Evolutionary conservation across 2,888 invertebrate genomes (phyloP).

Genomic region (Cancer borealis): DNA sequence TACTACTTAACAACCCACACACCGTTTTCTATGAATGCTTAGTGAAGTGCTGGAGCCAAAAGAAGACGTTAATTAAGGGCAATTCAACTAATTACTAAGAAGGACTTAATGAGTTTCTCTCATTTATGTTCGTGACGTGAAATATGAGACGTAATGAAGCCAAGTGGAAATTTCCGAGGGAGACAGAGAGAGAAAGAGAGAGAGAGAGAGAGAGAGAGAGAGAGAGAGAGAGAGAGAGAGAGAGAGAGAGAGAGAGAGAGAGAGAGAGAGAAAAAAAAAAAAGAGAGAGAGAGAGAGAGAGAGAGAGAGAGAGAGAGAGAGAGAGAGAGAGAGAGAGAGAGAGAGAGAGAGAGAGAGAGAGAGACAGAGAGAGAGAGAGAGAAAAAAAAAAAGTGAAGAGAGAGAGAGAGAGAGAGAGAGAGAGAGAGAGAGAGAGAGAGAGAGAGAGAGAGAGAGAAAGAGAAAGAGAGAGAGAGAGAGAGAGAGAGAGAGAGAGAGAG

Average conservation of each 20-base stretch:
- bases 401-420: background rate
- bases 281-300: no score
- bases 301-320: background rate
- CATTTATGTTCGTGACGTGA: background rate
- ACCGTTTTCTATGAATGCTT: no score
- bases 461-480: no score
- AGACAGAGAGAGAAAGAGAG: constrained; percentile 17
- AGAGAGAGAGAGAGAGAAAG: background rate
- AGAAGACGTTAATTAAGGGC: background rate
- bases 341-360: background rate
- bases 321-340: constrained; percentile 17
- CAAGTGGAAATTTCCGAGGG: constrained; percentile 6
- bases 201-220: background rate
- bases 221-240: no score
- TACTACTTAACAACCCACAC: no score
- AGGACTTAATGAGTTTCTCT: background rate
- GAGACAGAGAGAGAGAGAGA: no score
- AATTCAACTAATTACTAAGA: constrained; percentile 15
- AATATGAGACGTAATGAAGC: background rate
- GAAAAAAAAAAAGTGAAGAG: no score
- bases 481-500: background rate
- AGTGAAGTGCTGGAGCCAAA: background rate
- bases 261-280: background rate
- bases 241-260: background rate
- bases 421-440: background rate